These are phyloP conservation scores for Halesus radiatus DNA, from an alignment of 1,140 invertebrate species.

Conservation along the genomic window DNA sequence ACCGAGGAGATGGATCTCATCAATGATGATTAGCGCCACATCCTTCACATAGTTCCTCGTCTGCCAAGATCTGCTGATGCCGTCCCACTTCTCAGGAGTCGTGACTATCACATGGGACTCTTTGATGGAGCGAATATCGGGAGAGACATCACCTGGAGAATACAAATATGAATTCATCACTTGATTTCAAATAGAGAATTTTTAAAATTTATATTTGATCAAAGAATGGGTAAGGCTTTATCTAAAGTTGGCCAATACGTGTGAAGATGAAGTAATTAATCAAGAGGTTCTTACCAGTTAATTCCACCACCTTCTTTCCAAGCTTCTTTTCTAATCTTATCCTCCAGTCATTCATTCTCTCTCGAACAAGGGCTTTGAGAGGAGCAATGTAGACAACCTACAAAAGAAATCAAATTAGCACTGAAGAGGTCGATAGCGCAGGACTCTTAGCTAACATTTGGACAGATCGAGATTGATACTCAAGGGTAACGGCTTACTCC, in stretches of 20 bases:
- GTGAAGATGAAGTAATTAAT: no score
- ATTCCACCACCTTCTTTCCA: conserved; percentile 91
- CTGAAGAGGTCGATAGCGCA: no score
- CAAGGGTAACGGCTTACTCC: no score
- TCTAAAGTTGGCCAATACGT: neutral
- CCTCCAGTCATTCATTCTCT: conserved; percentile 97
- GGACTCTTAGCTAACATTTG: no score
- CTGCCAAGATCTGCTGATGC: conserved; percentile 97
- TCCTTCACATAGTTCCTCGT: conserved; percentile 94
- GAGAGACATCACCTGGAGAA: conserved; percentile 85
- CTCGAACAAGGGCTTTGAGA: conserved; percentile 96
- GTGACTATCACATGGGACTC: conserved; percentile 95
- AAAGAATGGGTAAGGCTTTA: conserved; percentile 50
- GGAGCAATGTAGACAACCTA: conserved; percentile 98
- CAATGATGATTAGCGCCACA: conserved; percentile 95
- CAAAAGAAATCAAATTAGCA: conserved; percentile 44
- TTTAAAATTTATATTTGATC: conserved; percentile 59
- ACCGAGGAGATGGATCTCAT: conserved; percentile 98
- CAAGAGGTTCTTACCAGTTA: conserved; percentile 79
- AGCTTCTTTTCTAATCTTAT: conserved; percentile 85
- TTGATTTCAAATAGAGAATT: neutral
- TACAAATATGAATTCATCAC: neutral
- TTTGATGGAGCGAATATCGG: conserved; percentile 89
- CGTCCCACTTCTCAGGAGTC: conserved; percentile 99
- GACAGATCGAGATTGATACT: no score